Evolutionary conservation across 2,888 invertebrate species (phyloP).

Genomic region (Troglohyphantes excavatus): DNA sequence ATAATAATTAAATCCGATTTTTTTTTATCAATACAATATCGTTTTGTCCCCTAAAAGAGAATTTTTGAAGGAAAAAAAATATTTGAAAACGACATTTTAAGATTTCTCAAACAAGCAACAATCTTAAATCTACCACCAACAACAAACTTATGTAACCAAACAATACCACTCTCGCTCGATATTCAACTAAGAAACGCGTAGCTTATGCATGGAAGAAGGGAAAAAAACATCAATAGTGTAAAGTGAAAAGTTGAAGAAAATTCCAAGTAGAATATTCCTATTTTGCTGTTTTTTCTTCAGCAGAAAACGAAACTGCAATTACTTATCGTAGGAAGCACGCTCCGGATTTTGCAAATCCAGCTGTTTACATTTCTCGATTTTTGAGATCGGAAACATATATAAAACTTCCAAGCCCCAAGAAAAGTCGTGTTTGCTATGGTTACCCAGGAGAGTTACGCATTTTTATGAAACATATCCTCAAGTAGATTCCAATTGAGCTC

Average conservation of each 20-base stretch:
- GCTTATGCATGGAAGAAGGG: not conserved
- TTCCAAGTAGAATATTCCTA: constrained; percentile 3
- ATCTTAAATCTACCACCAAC: too few relatives aligned
- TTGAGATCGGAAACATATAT: constrained; percentile 46
- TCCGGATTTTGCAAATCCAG: constrained; percentile 45
- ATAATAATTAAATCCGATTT: too few relatives aligned
- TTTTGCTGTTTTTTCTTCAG: not conserved
- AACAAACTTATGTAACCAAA: not conserved
- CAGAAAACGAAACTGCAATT: constrained; percentile 41
- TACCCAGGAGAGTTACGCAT: constrained; percentile 15
- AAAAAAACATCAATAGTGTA: constrained; percentile 10
- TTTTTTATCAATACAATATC: too few relatives aligned
- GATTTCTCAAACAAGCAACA: too few relatives aligned
- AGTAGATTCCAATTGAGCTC: not conserved
- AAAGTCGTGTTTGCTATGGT: constrained; percentile 23
- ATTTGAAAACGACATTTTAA: too few relatives aligned
- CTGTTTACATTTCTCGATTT: constrained; percentile 50
- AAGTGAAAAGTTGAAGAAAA: constrained; percentile 29
- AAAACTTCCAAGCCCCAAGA: constrained; percentile 26
- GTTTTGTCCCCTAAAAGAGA: too few relatives aligned
- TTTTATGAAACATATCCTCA: constrained; percentile 39
- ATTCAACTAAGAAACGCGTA: not conserved
- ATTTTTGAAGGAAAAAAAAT: too few relatives aligned
- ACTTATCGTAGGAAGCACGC: constrained; percentile 25
- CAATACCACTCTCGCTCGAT: constrained; percentile 19